Percentiles rank a stretch among this genome's conserved stretches.
Evolutionary conservation across 2,888 invertebrate species (phyloP).

Genomic region (Baccha elongata): DNA sequence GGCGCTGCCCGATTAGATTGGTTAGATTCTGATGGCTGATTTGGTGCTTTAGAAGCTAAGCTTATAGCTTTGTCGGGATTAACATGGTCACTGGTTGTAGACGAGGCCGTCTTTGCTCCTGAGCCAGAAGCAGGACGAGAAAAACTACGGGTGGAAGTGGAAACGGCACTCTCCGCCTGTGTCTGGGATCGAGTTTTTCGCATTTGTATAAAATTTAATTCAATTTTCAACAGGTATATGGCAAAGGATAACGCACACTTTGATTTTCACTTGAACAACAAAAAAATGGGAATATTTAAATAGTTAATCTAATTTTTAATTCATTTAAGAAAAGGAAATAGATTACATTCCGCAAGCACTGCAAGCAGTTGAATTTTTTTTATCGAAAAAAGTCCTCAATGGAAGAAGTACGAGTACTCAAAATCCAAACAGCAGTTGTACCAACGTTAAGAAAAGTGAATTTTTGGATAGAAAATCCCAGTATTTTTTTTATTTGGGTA

Average conservation of each 20-base stretch:
- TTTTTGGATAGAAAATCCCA: constrained; percentile 29
- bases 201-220: constrained; percentile 75
- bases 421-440: constrained; percentile 70
- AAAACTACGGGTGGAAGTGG: constrained; percentile 61
- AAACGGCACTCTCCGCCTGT: constrained; percentile 80
- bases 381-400: constrained; percentile 48
- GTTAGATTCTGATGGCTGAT: not conserved
- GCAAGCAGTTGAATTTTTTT: constrained; percentile 48
- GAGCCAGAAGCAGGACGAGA: constrained; percentile 49
- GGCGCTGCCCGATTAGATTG: constrained; percentile 13
- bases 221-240: constrained; percentile 44
- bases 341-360: constrained; percentile 55
- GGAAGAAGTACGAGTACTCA: constrained; percentile 40
- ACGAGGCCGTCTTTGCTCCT: not conserved
- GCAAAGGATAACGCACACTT: constrained; percentile 51
- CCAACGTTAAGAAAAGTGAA: constrained; percentile 23
- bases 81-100: constrained; percentile 10
- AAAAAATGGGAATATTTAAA: constrained; percentile 29
- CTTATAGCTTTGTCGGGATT: constrained; percentile 6
- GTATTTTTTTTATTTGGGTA: constrained; percentile 24
- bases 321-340: constrained; percentile 44
- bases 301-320: constrained; percentile 40
- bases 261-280: constrained; percentile 51
- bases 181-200: constrained; percentile 82
- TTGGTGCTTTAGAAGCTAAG: not conserved